Evolutionary conservation across 2,113 vertebrate genomes (phyloP).

Genomic region (Eretmochelys imbricata): DNA sequence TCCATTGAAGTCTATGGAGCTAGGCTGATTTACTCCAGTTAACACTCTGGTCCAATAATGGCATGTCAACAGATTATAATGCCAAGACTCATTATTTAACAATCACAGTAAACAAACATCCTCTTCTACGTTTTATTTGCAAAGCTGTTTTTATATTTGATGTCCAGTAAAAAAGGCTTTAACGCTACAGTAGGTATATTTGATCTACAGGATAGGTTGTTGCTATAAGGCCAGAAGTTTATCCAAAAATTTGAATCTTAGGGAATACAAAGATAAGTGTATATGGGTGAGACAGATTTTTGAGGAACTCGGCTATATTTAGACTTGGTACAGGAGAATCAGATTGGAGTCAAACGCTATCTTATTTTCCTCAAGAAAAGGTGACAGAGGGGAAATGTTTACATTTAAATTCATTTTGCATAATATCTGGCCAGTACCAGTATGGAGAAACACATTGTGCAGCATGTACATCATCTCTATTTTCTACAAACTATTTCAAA

Average conservation of each 20-base stretch:
- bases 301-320: background rate
- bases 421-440: background rate
- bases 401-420: background rate
- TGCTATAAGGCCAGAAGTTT: background rate
- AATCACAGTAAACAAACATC: background rate
- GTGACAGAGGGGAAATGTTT: background rate
- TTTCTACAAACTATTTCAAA: constrained; percentile 25
- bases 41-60: background rate
- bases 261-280: background rate
- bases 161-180: background rate
- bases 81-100: background rate
- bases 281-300: background rate
- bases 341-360: background rate
- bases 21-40: rapidly evolving
- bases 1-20: background rate
- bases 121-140: background rate
- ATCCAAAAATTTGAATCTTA: background rate
- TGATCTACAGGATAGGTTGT: background rate
- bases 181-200: rapidly evolving
- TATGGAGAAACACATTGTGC: background rate
- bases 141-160: background rate
- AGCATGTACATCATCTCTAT: background rate
- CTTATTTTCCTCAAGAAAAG: background rate
- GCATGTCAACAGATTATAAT: rapidly evolving
- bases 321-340: background rate